Percentiles rank a stretch among this genome's conserved stretches.
phyloP scores from a whole-genome alignment of 2,888 invertebrate genomes.

The Xestia xanthographa region DNA sequence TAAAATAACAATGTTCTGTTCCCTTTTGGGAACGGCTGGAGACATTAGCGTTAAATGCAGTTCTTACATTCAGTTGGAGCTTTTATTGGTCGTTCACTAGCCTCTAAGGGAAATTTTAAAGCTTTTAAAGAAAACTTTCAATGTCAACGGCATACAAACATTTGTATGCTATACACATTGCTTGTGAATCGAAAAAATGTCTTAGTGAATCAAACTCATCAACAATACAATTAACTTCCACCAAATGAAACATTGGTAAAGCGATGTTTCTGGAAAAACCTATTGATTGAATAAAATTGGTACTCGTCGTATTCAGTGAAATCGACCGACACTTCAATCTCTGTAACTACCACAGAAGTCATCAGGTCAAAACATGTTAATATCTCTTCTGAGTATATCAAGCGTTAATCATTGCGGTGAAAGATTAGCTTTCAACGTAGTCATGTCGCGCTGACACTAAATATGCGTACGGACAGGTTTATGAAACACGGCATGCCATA shows the following conservation, averaged over 20 bases:
- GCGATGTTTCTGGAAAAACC: too few relatives aligned
- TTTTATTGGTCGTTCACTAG: too few relatives aligned
- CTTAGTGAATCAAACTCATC: rapidly evolving
- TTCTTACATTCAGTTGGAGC: too few relatives aligned
- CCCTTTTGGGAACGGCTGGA: too few relatives aligned
- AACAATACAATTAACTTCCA: neutral
- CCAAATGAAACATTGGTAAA: neutral
- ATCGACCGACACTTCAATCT: slow-evolving; percentile 22
- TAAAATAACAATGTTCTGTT: too few relatives aligned
- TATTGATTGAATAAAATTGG: too few relatives aligned
- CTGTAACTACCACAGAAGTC: slow-evolving; percentile 42
- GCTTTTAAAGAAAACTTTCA: too few relatives aligned
- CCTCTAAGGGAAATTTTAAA: too few relatives aligned
- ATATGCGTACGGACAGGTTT: slow-evolving; percentile 57
- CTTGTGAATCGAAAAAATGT: neutral
- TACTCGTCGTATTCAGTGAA: slow-evolving; percentile 2
- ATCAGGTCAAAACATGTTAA: slow-evolving; percentile 54
- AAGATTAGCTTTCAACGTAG: slow-evolving; percentile 60
- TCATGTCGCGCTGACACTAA: slow-evolving; percentile 59
- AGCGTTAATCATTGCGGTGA: slow-evolving; percentile 59
- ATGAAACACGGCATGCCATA: slow-evolving; percentile 60
- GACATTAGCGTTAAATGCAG: too few relatives aligned
- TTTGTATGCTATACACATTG: neutral
- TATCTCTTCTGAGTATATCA: slow-evolving; percentile 46
- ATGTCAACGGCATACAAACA: neutral